Conservation (phyloP, 2,888 invertebrate species). For the Ditylenchus weischeri region DNA sequence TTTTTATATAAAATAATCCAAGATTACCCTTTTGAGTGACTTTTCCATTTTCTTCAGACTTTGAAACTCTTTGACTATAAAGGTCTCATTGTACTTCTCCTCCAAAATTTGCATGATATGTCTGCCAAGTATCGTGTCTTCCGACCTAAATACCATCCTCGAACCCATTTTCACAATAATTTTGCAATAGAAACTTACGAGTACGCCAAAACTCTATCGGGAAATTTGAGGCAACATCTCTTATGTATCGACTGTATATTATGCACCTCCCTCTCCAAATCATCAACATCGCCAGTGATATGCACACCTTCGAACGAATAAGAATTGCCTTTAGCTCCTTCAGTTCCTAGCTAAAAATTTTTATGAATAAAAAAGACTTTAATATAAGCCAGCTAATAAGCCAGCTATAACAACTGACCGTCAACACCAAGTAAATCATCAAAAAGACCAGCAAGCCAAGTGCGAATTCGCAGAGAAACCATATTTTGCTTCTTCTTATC, state of each 20-base stretch:
- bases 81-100: constrained; percentile 14
- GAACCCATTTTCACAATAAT: constrained; percentile 8
- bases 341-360: background rate
- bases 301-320: constrained; percentile 12
- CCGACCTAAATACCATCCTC: background rate
- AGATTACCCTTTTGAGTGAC: background rate
- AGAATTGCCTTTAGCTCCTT: constrained; percentile 1
- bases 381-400: background rate
- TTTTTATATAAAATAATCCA: background rate
- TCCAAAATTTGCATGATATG: constrained; percentile 13
- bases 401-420: constrained; percentile 29
- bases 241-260: constrained; percentile 7
- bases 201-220: constrained; percentile 14
- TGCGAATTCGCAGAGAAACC: constrained; percentile 48
- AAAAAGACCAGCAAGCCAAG: constrained; percentile 43
- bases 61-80: background rate
- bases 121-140: constrained; percentile 5
- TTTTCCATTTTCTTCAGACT: constrained; percentile 7
- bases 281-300: constrained; percentile 21
- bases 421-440: constrained; percentile 39
- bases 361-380: too few relatives aligned
- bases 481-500: constrained; percentile 41
- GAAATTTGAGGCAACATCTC: constrained; percentile 15
- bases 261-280: constrained; percentile 20
- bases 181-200: constrained; percentile 14